Evolutionary conservation across 2,888 invertebrate genomes (phyloP).

Genomic region (Diplolepis rosae): DNA sequence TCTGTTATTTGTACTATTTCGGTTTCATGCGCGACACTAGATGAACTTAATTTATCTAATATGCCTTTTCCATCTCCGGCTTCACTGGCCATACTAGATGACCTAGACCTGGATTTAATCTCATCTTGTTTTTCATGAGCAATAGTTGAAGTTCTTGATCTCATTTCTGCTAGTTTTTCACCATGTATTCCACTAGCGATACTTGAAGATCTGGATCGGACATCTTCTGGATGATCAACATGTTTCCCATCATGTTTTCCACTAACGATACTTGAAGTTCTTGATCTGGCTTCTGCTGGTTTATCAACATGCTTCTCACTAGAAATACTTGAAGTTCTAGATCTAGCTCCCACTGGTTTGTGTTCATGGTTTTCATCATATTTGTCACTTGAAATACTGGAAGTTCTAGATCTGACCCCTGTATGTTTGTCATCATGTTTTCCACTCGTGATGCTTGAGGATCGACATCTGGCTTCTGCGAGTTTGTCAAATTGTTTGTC

Average conservation of each 20-base stretch:
- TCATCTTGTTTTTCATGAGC: too few species aligned
- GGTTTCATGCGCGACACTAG: constrained; percentile 5
- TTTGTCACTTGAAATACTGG: constrained; percentile 34
- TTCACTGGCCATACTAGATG: too few species aligned
- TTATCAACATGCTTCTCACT: constrained; percentile 37
- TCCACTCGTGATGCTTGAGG: constrained; percentile 40
- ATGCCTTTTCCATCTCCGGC: constrained; percentile 34
- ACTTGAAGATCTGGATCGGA: constrained; percentile 38
- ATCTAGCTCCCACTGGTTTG: constrained; percentile 20
- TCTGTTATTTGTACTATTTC: constrained; percentile 33
- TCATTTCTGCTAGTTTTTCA: too few species aligned
- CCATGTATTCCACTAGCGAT: too few species aligned
- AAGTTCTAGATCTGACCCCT: constrained; percentile 23
- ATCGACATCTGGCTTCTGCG: too few species aligned
- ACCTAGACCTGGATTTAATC: too few species aligned
- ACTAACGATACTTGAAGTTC: constrained; percentile 42
- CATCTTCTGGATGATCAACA: not conserved
- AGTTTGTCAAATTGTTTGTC: too few species aligned
- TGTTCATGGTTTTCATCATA: constrained; percentile 39
- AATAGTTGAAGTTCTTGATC: too few species aligned
- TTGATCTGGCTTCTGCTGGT: constrained; percentile 36
- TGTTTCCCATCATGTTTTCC: constrained; percentile 33
- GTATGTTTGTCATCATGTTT: constrained; percentile 34
- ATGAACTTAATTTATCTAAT: constrained; percentile 30
- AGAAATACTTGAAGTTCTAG: constrained; percentile 8